Base-by-base conservation (phyloP, 2,113 vertebrate genomes). In the Phocoena phocoena region DNA sequence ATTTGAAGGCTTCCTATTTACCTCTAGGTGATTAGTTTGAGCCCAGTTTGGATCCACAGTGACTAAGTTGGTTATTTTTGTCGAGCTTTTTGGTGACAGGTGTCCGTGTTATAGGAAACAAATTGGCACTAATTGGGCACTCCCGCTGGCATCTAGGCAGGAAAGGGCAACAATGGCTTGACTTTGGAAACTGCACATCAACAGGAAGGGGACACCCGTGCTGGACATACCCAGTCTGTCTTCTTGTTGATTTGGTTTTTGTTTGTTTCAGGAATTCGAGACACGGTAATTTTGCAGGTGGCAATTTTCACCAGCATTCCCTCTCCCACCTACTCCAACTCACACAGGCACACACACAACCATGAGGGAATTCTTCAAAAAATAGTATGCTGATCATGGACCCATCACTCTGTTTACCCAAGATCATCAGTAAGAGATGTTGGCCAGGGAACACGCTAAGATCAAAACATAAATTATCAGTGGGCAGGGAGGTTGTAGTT, bases 41-140 rank as follows among this genome's bases (percentile, higher is more conserved):
- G 68, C 41, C 79, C 4, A 1, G 38, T 87, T 97, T 74, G 96
- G 93, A 71, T 94, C 41, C 90, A 63, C 36, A 21, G 86, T 84
- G 92, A 95, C 98, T 92, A 89, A 81, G 65, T 15, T 83, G 93
- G 88, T 97, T 98, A 97, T 97, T 96, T 97, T 89, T 97, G 97
- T 98, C 88, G 88, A 90, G 83, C 73, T 85, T 94, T 98, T 98
- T 98, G 96, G 97, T 98, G 98, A 98, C 98, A 98, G 97, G 96
- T 98, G 96, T 97, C 97, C 12, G 0, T 92, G 94, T 95, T 96
- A 77, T n/a, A 63, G 83, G 94, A 97, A 97, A 97, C 97, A 97
- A 98, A 98, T 97, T 97, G 97, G 95, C 96, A 98, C 92, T 98
- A 98, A 98, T 97, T 97, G 95, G 93, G 86, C 77, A 74, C 44